These are phyloP conservation scores for Parnassius orleans DNA, from an alignment of 2,888 invertebrate species.

Conservation along the genomic window DNA sequence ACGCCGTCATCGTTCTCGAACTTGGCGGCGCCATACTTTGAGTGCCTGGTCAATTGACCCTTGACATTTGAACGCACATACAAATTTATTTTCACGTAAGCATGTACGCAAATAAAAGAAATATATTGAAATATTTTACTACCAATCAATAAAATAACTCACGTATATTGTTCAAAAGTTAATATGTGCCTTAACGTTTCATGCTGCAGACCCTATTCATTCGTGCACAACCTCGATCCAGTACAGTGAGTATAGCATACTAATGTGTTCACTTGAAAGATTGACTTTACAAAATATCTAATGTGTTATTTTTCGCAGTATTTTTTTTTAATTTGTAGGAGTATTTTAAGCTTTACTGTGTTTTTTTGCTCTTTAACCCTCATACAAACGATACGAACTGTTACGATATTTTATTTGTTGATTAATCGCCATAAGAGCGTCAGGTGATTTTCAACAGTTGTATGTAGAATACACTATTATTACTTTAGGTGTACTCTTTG, in stretches of 20 bases:
- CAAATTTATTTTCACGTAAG: too few species aligned
- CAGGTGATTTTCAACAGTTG: constrained; percentile 53
- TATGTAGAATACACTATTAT: constrained; percentile 15
- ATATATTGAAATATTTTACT: too few species aligned
- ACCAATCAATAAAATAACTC: not conserved
- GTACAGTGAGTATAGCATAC: constrained; percentile 62
- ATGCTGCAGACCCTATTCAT: constrained; percentile 73
- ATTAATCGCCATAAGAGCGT: constrained; percentile 40
- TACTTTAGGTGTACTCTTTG: too few species aligned
- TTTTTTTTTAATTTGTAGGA: not conserved
- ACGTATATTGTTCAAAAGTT: constrained; percentile 4
- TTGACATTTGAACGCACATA: constrained; percentile 47
- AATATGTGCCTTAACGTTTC: constrained; percentile 45
- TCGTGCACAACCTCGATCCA: constrained; percentile 76
- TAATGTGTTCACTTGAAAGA: constrained; percentile 26
- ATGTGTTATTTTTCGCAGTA: constrained; percentile 39
- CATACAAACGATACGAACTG: not conserved
- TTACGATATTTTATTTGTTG: constrained; percentile 4
- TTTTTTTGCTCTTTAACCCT: constrained; percentile 7
- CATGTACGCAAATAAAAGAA: too few species aligned
- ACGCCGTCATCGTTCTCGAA: constrained; percentile 38
- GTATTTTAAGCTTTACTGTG: constrained; percentile 20
- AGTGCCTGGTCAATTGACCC: constrained; percentile 54
- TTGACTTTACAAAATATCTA: constrained; percentile 14
- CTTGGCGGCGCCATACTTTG: constrained; percentile 49